Evolutionary conservation across 2,888 invertebrate species (phyloP), one percentile per base, ranked within the genome.

Genomic region (Teleogryllus oceanicus): DNA sequence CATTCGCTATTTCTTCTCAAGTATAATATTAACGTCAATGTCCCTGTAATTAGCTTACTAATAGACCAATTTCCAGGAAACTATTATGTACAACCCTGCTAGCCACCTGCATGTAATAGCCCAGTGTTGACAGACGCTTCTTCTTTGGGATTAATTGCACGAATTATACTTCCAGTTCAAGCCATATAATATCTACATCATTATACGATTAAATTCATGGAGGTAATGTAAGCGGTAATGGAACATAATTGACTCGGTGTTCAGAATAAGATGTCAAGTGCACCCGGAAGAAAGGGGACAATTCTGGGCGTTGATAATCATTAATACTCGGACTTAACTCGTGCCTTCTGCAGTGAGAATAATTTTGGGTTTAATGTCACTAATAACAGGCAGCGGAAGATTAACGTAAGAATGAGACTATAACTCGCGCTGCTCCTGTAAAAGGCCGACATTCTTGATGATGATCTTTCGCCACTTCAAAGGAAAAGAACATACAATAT

Each of bases 101-200:
- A n/a, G 62, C 13, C 13, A 62, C n/a, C 62, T 18, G 13, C 62
- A 13, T 13, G 62, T 62, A 62, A 62, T 62, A 18, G 62, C 62
- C n/a, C n/a, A 0, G 62, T 62, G 62, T 62, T 13, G 62, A 62
- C 62, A 62, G 62, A 62, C n/a, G n/a, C n/a, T 62, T 62, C 13
- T 62, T 62, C n/a, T 62, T 62, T 62, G n/a, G 62, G 62, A n/a
- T n/a, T 62, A 62, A 62, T 62, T 62, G 62, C n/a, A 62, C 16
- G 62, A 16, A 62, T 62, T 62, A 62, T 62, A 4, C 13, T 62
- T 16, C 62, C 16, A 0, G 13, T 5, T n/a, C 4, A n/a, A 13
- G n/a, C 16, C 62, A 13, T n/a, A 12, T 37, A 37, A 37, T 62
- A 18, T 62, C 62, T n/a, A 13, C n/a, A 62, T 62, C 62, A 62